Evolutionary conservation across 2,888 invertebrate species (phyloP).

Genomic region (Drosophila anomalata): DNA sequence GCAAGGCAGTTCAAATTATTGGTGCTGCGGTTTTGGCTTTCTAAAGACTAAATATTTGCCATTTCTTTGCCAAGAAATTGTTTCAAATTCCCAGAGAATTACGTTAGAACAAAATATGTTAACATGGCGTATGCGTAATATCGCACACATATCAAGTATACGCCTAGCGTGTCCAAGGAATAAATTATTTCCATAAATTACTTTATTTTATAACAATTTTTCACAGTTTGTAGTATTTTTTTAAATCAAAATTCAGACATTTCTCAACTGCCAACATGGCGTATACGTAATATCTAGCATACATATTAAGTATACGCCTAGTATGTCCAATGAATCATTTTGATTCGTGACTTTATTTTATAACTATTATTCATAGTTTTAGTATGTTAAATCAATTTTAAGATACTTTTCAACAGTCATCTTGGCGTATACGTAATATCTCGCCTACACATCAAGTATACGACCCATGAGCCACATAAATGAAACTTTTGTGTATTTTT

Average conservation of each 20-base stretch:
- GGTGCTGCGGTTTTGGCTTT: slow-evolving; percentile 21
- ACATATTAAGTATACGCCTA: background rate
- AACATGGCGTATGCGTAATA: background rate
- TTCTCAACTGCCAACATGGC: background rate
- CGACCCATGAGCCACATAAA: background rate
- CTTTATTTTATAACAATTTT: too few relatives aligned
- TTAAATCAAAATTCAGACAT: too few relatives aligned
- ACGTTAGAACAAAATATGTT: background rate
- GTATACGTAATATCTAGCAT: background rate
- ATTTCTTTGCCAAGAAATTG: background rate
- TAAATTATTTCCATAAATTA: background rate
- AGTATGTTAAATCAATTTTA: too few relatives aligned
- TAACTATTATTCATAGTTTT: too few relatives aligned
- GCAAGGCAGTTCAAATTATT: slow-evolving; percentile 10
- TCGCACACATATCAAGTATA: background rate
- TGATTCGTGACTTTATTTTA: too few relatives aligned
- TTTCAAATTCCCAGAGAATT: too few relatives aligned
- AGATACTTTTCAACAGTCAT: too few relatives aligned
- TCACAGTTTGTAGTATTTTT: too few relatives aligned
- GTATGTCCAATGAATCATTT: background rate
- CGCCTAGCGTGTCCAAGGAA: background rate
- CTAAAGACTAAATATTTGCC: background rate
- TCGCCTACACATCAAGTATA: background rate
- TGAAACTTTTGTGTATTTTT: background rate
- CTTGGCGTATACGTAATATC: background rate